Percentiles rank a stretch among this genome's conserved stretches.
Evolutionary conservation across 2,888 invertebrate genomes (phyloP).

Genomic region (Orchestes rusci): DNA sequence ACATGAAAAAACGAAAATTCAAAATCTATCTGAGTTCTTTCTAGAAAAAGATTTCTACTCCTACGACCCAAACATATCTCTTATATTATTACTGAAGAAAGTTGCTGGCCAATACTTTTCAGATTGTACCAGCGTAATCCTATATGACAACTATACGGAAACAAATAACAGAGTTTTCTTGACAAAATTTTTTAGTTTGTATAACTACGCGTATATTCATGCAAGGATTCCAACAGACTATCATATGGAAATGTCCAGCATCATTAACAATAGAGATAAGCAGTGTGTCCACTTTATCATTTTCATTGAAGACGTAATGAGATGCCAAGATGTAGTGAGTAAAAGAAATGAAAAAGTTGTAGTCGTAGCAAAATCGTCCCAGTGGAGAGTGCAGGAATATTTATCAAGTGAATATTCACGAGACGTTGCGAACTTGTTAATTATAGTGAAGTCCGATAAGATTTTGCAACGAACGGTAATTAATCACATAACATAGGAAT

Average conservation of each 20-base stretch:
- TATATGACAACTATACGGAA: conserved; percentile 58
- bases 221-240: conserved; percentile 52
- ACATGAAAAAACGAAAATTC: conserved; percentile 40
- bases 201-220: conserved; percentile 54
- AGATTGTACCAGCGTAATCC: conserved; percentile 59
- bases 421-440: conserved; percentile 61
- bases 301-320: conserved; percentile 59
- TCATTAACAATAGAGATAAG: conserved; percentile 2
- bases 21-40: conserved; percentile 40
- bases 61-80: conserved; percentile 54
- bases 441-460: conserved; percentile 60
- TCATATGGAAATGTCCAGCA: conserved; percentile 21
- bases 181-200: conserved; percentile 51
- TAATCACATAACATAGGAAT: background rate
- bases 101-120: conserved; percentile 53
- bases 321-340: conserved; percentile 52
- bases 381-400: conserved; percentile 70
- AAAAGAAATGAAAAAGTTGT: conserved; percentile 58
- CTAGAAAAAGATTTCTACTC: conserved; percentile 36
- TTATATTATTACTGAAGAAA: conserved; percentile 54
- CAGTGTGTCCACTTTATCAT: conserved; percentile 60
- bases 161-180: conserved; percentile 50
- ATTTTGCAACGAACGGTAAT: conserved; percentile 32
- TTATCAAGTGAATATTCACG: conserved; percentile 54
- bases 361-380: conserved; percentile 61